A percentile compares a stretch with the other conserved stretches of the same genome.
phyloP scores from a whole-genome alignment of 2,797 vertebrate species.

The Picus viridis region DNA sequence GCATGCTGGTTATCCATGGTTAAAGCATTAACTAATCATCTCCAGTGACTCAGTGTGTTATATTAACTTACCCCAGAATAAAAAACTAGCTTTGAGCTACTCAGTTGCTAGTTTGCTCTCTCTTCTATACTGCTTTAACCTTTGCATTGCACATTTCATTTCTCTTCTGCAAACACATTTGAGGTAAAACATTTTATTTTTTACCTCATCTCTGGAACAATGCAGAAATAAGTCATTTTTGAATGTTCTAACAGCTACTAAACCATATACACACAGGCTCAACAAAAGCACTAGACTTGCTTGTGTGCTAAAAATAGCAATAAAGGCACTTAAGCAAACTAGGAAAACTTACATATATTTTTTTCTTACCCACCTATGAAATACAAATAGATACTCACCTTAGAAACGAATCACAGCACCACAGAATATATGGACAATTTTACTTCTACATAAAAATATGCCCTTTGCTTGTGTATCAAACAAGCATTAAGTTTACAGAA shows the following conservation, averaged over 20 bases:
- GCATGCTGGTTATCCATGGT: not conserved
- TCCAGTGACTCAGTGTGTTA: not conserved
- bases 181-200: not conserved
- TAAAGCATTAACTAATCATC: not conserved
- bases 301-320: not conserved
- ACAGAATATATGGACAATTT: slow-evolving; percentile 32
- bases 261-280: not conserved
- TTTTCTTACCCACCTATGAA: not conserved
- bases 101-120: not conserved
- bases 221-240: not conserved
- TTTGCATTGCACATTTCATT: not conserved
- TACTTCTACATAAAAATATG: slow-evolving; percentile 56
- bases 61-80: not conserved
- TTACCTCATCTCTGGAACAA: not conserved
- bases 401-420: slow-evolving; percentile 35
- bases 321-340: not conserved
- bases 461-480: not conserved
- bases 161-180: not conserved
- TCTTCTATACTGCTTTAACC: not conserved
- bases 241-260: not conserved
- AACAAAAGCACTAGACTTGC: not conserved
- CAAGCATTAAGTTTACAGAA: slow-evolving; percentile 29
- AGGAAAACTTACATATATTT: not conserved
- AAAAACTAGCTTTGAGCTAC: not conserved
- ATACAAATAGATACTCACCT: slow-evolving; percentile 18